Conservation (phyloP, 64 coral and sea anemone genomes). For the Pachyseris speciosa region DNA sequence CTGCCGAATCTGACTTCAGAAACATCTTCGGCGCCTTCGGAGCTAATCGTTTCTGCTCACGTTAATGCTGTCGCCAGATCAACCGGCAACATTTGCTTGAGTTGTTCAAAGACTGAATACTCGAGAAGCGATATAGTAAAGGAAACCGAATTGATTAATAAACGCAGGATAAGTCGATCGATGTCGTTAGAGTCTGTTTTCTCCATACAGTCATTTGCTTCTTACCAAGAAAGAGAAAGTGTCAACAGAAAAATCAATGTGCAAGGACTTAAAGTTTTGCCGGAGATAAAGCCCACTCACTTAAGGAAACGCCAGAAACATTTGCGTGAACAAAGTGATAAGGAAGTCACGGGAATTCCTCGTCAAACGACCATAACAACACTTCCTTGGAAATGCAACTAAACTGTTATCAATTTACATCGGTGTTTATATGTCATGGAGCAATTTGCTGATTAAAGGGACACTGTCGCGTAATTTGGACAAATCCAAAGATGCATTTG, state of each 20-base stretch:
- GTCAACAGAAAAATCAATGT: slow-evolving; percentile 15
- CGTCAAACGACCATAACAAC: slow-evolving; percentile 1
- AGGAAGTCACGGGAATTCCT: neutral
- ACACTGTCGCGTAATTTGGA: no score
- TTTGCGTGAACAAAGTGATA: neutral
- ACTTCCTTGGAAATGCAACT: slow-evolving; percentile 16
- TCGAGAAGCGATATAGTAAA: neutral
- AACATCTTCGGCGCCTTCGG: neutral
- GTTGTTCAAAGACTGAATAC: neutral
- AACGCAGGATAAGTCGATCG: neutral
- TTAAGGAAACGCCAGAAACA: neutral
- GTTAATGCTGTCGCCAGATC: neutral
- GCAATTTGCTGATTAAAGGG: no score
- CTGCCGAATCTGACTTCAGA: slow-evolving; percentile 26
- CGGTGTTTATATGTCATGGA: no score
- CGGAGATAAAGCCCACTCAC: neutral
- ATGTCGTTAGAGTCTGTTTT: slow-evolving; percentile 61
- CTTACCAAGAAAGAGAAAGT: neutral
- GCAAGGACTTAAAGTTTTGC: slow-evolving; percentile 45
- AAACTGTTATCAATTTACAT: neutral
- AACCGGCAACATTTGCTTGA: neutral
- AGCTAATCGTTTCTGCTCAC: slow-evolving; percentile 4
- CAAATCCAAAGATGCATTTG: no score
- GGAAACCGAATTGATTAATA: neutral
- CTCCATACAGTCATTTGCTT: neutral